These are phyloP conservation scores for Agriopis leucophaearia DNA, from an alignment of 2,888 invertebrate species.

Conservation along the genomic window DNA sequence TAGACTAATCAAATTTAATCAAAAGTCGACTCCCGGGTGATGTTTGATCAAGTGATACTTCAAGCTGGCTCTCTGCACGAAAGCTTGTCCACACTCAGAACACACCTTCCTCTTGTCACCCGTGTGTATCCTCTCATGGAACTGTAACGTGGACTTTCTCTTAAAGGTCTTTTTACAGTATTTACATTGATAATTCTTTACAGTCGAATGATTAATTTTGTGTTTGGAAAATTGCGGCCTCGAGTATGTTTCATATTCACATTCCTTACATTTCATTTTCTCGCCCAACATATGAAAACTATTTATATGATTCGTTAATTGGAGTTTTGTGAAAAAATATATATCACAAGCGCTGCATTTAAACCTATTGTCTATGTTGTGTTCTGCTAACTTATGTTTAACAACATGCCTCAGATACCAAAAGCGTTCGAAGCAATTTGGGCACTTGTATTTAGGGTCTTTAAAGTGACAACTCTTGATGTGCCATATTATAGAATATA, in stretches of 20 bases:
- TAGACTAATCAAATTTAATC: neutral
- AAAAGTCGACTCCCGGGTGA: constrained; percentile 9
- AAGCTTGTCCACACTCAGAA: constrained; percentile 38
- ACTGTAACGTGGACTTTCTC: constrained; percentile 58
- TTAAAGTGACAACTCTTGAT: neutral
- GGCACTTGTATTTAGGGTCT: constrained; percentile 4
- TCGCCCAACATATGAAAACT: no score
- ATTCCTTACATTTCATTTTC: no score
- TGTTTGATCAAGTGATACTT: constrained; percentile 52
- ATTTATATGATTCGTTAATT: no score
- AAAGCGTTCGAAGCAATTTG: neutral
- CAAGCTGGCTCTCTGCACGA: constrained; percentile 52
- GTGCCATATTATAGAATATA: neutral
- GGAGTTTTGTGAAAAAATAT: no score
- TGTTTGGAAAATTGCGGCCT: neutral
- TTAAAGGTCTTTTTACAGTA: constrained; percentile 77
- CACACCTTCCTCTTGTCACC: constrained; percentile 34
- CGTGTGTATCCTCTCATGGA: constrained; percentile 76
- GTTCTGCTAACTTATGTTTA: no score
- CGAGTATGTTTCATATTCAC: no score
- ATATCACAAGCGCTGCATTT: no score
- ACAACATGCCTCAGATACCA: no score
- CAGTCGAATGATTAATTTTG: no score
- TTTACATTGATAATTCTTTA: constrained; percentile 71
- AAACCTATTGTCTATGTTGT: no score